Conservation (phyloP, 2,888 invertebrate species). For the Eupsilia transversa region DNA sequence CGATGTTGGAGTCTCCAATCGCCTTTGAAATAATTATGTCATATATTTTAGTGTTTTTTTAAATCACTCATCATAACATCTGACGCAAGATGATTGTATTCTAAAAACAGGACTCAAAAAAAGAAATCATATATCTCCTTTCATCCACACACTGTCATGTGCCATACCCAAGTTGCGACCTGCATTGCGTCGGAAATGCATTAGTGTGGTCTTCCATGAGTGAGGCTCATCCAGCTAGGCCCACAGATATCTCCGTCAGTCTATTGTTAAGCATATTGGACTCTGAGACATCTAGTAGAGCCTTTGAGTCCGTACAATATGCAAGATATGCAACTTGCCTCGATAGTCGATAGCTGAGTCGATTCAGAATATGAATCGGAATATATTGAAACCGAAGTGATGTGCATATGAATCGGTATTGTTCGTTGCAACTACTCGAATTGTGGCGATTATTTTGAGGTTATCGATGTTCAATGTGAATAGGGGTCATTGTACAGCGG, state of each 20-base stretch:
- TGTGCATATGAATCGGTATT: conserved; percentile 48
- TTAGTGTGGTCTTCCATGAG: neutral
- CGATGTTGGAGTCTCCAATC: neutral
- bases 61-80: too few relatives aligned
- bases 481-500: too few relatives aligned
- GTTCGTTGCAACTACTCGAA: conserved; percentile 28
- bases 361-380: conserved; percentile 71
- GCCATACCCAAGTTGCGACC: neutral
- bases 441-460: conserved; percentile 30
- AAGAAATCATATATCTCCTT: neutral
- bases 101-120: neutral
- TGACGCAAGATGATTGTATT: neutral
- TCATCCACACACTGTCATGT: too few relatives aligned
- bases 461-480: neutral
- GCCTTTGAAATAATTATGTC: too few relatives aligned
- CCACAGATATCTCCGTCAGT: conserved; percentile 41
- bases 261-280: conserved; percentile 63
- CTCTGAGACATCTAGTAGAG: conserved; percentile 60
- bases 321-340: conserved; percentile 62
- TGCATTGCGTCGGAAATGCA: neutral
- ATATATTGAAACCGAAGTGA: conserved; percentile 52
- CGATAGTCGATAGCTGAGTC: conserved; percentile 63
- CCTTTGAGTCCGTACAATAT: conserved; percentile 66
- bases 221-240: conserved; percentile 30
- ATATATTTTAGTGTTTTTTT: too few relatives aligned